Percentiles rank a stretch among this genome's conserved stretches.
phyloP scores from a whole-genome alignment of 2,113 vertebrate genomes.

The Hepsetus odoe region DNA sequence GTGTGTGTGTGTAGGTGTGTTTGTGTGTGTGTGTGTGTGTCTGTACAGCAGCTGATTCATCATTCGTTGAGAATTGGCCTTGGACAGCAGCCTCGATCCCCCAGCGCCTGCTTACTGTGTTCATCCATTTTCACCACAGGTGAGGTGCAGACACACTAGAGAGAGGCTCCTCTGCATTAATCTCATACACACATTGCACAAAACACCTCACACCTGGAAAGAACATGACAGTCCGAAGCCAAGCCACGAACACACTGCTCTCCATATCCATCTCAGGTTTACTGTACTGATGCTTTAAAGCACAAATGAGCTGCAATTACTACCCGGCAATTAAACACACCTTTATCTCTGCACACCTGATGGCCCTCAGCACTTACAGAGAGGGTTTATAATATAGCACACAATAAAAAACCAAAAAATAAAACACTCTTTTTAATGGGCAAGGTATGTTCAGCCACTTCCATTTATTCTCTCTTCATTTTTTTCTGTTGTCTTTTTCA shows the following conservation, averaged over 20 bases:
- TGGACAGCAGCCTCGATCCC: neutral
- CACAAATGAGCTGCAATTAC: too few species aligned
- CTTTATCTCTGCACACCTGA: too few species aligned
- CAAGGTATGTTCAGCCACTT: too few species aligned
- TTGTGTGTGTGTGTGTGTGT: neutral
- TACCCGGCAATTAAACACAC: too few species aligned
- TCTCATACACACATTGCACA: slow-evolving; percentile 6
- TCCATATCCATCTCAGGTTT: neutral
- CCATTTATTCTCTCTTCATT: too few species aligned
- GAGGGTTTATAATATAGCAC: too few species aligned
- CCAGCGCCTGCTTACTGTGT: neutral
- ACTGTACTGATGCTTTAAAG: too few species aligned
- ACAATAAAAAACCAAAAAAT: too few species aligned
- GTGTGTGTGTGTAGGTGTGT: neutral
- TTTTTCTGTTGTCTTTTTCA: too few species aligned
- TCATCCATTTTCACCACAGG: slow-evolving; percentile 1
- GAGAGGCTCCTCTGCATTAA: slow-evolving; percentile 7
- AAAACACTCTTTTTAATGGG: too few species aligned
- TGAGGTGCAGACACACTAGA: slow-evolving; percentile 1
- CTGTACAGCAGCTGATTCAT: neutral
- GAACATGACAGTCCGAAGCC: neutral
- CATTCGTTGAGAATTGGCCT: neutral
- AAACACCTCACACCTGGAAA: neutral
- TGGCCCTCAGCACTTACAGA: too few species aligned
- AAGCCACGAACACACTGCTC: neutral